phyloP scores from a whole-genome alignment of 2,888 invertebrate genomes.

The Meiosimyza decipiens region DNA sequence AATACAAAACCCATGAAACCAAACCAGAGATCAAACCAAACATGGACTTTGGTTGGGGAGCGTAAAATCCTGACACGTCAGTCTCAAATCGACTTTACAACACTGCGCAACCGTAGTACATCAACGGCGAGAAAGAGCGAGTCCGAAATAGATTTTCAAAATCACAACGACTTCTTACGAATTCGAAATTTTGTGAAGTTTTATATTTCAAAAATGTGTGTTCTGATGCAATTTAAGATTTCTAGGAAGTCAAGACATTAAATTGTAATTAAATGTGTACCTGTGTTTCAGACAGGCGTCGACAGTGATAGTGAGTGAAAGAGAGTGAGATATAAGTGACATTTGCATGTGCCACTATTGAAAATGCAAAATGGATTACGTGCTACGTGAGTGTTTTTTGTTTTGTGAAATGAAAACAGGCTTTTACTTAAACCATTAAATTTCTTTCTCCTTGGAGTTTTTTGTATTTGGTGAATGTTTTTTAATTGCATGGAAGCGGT shows the following conservation, averaged over 20 bases:
- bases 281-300: not conserved
- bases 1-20: not conserved
- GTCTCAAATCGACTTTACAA: constrained; percentile 33
- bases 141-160: not conserved
- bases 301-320: not conserved
- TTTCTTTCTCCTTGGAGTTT: not conserved
- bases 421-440: not conserved
- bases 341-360: not conserved
- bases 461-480: not conserved
- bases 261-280: constrained; percentile 9
- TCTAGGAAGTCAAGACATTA: constrained; percentile 31
- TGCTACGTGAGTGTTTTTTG: not conserved
- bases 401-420: not conserved
- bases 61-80: constrained; percentile 32
- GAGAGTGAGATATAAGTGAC: not conserved
- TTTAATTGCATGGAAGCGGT: not conserved
- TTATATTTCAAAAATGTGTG: not conserved
- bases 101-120: constrained; percentile 14
- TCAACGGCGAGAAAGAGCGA: not conserved
- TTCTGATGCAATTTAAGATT: not conserved
- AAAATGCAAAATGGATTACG: not conserved
- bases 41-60: constrained; percentile 17
- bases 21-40: constrained; percentile 26
- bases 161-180: constrained; percentile 32
- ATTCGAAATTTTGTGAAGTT: constrained; percentile 18